Base-by-base conservation (phyloP, 2,113 vertebrate genomes). In the Crotophaga sulcirostris region DNA sequence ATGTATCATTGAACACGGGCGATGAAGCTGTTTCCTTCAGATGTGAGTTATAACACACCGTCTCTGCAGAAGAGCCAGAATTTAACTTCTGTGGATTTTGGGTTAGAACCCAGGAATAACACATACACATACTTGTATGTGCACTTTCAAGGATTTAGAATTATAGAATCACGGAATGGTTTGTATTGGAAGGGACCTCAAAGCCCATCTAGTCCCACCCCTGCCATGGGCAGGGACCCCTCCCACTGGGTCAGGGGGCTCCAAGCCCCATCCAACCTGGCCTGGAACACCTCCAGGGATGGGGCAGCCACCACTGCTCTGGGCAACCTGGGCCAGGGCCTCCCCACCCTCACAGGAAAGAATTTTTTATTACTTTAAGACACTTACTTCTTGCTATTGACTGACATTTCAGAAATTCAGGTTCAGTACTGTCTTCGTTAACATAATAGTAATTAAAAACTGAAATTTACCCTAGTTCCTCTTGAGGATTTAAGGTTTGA, bases 21-120 rank as follows among this genome's bases (percentile, higher is more conserved):
- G 19, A 17, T 3, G 18, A 54, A 59, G 79, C 66, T 44, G 25
- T 78, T 64, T 76, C 60, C 92, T 84, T 84, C n/a, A 66, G 70
- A 17, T 31, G 64, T 47, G 28, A 52, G 72, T 91, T 86, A 45
- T 8, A 62, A 72, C 23, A 33, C 6, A 33, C 76, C 67, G 73
- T 77, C 83, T 44, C 85, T 64, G 60, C 69, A 89, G 79, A 70
- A 89, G 83, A 91, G 16, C 33, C 36, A 59, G 74, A 88, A 94
- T 87, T 84, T 81, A 13, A 78, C 95, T 94, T 96, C 92, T 97
- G 26, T 67, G 66, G 70, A 93, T 89, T 94, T 80, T 80, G 90
- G 63, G 70, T 73, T 86, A 56, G 58, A 94, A 89, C 18, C 21
- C 17, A 25, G 85, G 62, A 95, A 76, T 40, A 87, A 96, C 91